Evolutionary conservation across 1,140 invertebrate species (phyloP), one percentile per base, ranked within the genome.

Genomic region (Vanessa atalanta): DNA sequence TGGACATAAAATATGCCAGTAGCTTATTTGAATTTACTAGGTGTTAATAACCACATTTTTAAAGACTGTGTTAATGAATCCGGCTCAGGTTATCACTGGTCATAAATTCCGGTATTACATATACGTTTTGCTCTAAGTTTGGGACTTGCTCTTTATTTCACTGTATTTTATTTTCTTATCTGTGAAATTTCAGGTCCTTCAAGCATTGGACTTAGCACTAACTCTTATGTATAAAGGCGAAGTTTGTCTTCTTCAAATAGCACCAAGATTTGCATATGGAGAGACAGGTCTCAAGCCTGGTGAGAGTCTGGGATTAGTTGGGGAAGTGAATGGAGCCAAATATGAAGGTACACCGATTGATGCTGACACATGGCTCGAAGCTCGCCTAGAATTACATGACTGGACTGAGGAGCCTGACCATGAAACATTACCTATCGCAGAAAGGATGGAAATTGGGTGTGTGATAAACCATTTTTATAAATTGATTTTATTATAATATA

Each of bases 181-280:
- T n/a, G 13, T 66, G 12, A 37, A 43, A 14, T 14, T 68, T 75
- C 73, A 94, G 94, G 89, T 95, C 0, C 92, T 96, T 65, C 94
- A 97, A 95, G 97, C 97, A 43, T 83, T 98, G 81, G 98, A 98
- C 88, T 94, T 98, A 88, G 95, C 95, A 31, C 83, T 98, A 65
- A 95, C 96, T 6, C 89, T 98, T 69, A 98, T 98, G 97, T 95
- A 97, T 86, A 91, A 95, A 81, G 95, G 95, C 12, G 97, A 98
- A 94, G 88, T 94, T 75, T 95, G 96, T 68, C 87, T 95, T 82
- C 83, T 98, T 50, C 93, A 94, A 85, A 93, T 97, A 70, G 94
- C 95, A 77, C 92, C 97, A 11, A 93, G 97, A 77, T 96, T 97
- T 93, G 97, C 94, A 7, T 97, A 95, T 88, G 96, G 97, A 5